These are phyloP conservation scores for Sericinus montela DNA, from an alignment of 2,888 invertebrate genomes.

Conservation along the genomic window DNA sequence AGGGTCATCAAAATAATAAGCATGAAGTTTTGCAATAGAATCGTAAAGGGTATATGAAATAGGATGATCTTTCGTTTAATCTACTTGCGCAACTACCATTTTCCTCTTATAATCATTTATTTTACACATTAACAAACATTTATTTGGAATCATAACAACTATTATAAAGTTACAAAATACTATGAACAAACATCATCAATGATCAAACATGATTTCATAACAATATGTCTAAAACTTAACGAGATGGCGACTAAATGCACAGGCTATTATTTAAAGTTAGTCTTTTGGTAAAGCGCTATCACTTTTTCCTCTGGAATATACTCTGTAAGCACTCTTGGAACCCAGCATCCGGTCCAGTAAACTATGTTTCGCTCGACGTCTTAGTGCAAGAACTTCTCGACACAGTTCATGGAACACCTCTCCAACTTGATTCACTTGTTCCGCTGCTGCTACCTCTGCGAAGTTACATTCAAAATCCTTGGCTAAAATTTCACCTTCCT, in stretches of 20 bases:
- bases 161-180: no score
- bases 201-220: not conserved
- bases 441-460: constrained; percentile 92
- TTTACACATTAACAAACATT: no score
- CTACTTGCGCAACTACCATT: no score
- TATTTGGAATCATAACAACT: no score
- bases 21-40: no score
- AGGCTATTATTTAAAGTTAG: constrained; percentile 42
- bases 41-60: no score
- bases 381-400: constrained; percentile 87
- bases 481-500: constrained; percentile 93
- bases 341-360: constrained; percentile 91
- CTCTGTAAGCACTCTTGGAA: constrained; percentile 83
- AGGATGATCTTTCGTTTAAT: no score
- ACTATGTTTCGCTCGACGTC: constrained; percentile 92
- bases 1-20: no score
- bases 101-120: no score
- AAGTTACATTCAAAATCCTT: constrained; percentile 94
- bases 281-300: constrained; percentile 93
- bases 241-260: constrained; percentile 23
- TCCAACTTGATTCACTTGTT: constrained; percentile 90
- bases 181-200: no score
- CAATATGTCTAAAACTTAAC: constrained; percentile 2
- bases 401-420: constrained; percentile 92
- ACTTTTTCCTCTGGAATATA: constrained; percentile 92